Base-by-base conservation (phyloP, 1,140 invertebrate genomes). In the Trichonephila inaurata region DNA sequence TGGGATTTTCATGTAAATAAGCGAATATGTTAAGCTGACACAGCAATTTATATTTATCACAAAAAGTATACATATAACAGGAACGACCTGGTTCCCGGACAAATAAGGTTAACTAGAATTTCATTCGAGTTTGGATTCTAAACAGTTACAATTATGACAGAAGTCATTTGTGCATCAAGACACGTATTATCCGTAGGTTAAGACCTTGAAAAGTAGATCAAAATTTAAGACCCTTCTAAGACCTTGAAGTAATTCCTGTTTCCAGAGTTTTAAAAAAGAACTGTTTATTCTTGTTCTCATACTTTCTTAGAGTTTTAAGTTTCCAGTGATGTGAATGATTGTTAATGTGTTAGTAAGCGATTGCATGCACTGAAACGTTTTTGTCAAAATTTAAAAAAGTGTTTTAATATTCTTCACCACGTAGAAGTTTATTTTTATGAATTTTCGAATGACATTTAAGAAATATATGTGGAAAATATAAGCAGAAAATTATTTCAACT, bases 151-250 rank as follows among this genome's bases (percentile, higher is more conserved):
- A 18, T 77, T 33, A 28, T 40, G 33, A 77, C 10, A 6, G 10
- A 24, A 69, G 66, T 69, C 66, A 28, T 69, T 69, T 69, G 66
- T 28, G 66, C 66, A 28, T 21, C 72, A 14, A 18, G 14, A 14
- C 72, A 77, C 72, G 72, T 77, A 33, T 19, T 16, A 40, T 0
- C 33, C 33, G 72, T 77, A 40, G 72, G 72, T 77, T 69, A 33
- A 77, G 51, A 6, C 72, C 72, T 77, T 77, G 72, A 40, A 77
- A 51, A 40, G 28, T 77, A 28, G 72, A 77, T 77, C 72, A 77
- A 16, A 33, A 77, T 19, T 77, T 33, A 28, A 77, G 33, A 40
- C 72, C 12, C 5, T 64, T 77, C 33, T 33, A 77, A 77, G 72
- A 40, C 72, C 72, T 77, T 77, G 33, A 77, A 77, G 28, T 77